Conservation (phyloP, 92 coral and sea anemone genomes). For the Micromussa lordhowensis region DNA sequence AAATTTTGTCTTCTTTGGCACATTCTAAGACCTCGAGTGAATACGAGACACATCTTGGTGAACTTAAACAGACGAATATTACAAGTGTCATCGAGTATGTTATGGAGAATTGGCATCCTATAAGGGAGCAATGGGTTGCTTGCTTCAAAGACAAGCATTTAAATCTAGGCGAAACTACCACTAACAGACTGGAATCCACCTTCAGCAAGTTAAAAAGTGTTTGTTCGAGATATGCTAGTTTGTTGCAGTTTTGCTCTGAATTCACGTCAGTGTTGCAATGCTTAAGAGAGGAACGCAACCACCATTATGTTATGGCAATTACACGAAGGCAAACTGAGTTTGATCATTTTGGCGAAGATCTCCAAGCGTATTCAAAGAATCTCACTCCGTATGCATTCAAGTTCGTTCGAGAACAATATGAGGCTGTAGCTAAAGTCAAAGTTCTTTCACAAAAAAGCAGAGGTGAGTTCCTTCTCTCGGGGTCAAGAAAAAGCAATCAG, state of each 20-base stretch:
- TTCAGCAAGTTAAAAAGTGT: slow-evolving; percentile 69
- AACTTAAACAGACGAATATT: slow-evolving; percentile 48
- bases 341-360: slow-evolving; percentile 31
- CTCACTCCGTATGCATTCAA: slow-evolving; percentile 66
- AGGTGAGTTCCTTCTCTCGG: slow-evolving; percentile 15
- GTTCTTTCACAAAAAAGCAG: slow-evolving; percentile 36
- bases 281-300: slow-evolving; percentile 60
- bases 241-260: slow-evolving; percentile 59
- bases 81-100: slow-evolving; percentile 60
- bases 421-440: slow-evolving; percentile 24
- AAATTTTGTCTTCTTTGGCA: slow-evolving; percentile 21
- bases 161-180: slow-evolving; percentile 73
- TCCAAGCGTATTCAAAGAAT: slow-evolving; percentile 44
- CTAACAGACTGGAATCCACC: slow-evolving; percentile 68
- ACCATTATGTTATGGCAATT: slow-evolving; percentile 55
- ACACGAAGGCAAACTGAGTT: slow-evolving; percentile 46
- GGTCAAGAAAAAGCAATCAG: slow-evolving; percentile 15
- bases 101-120: slow-evolving; percentile 64
- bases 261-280: slow-evolving; percentile 48
- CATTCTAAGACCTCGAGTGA: slow-evolving; percentile 23
- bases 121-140: slow-evolving; percentile 72
- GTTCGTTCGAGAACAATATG: slow-evolving; percentile 41
- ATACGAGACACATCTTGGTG: slow-evolving; percentile 37
- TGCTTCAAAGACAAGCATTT: slow-evolving; percentile 56
- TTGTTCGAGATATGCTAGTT: slow-evolving; percentile 62